Percentiles rank a stretch among this genome's conserved stretches.
Evolutionary conservation across 2,113 vertebrate genomes (phyloP).

Genomic region (Hemiprocne comata): DNA sequence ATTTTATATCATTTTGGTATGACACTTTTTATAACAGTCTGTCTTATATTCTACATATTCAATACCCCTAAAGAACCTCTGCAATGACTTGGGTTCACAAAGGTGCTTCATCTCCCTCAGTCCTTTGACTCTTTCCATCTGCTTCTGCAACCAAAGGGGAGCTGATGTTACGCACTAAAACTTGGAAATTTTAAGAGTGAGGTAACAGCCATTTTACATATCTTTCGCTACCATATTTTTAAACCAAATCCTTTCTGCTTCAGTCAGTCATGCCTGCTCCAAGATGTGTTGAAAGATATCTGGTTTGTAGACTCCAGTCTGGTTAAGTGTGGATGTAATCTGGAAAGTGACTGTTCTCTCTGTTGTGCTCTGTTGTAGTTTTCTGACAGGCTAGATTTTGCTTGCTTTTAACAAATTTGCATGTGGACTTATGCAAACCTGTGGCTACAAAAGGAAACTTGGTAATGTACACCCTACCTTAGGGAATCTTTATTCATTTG

Average conservation of each 20-base stretch:
- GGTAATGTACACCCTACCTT: neutral
- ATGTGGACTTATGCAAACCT: neutral
- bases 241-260: neutral
- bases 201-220: neutral
- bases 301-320: neutral
- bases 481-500: neutral
- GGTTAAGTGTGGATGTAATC: neutral
- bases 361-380: neutral
- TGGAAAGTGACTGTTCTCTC: neutral
- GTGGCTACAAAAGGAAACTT: neutral
- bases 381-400: neutral
- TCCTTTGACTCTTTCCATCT: neutral
- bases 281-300: neutral
- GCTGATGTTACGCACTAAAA: neutral
- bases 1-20: neutral
- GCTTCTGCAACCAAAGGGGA: neutral
- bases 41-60: neutral
- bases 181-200: neutral
- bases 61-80: neutral
- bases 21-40: neutral
- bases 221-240: neutral
- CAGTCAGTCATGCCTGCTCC: neutral
- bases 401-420: neutral
- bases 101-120: neutral
- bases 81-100: neutral